Evolutionary conservation across 2,888 invertebrate species (phyloP).

Genomic region (Charanyca ferruginea): DNA sequence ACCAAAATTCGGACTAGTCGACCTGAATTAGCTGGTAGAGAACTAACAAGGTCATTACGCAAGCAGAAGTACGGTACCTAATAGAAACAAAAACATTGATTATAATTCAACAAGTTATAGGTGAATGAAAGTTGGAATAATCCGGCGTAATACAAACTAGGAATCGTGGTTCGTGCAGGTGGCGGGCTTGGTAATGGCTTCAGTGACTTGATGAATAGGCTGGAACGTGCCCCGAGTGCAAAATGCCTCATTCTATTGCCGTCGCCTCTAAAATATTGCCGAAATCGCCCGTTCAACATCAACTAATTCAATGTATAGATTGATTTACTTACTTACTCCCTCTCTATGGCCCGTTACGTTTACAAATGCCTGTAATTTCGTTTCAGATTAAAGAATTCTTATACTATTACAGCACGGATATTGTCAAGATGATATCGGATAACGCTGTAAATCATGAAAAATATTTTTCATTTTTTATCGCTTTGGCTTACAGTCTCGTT

Average conservation of each 20-base stretch:
- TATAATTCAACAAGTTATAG: slow-evolving; percentile 76
- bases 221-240: slow-evolving; percentile 84
- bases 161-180: slow-evolving; percentile 85
- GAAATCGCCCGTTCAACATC: slow-evolving; percentile 86
- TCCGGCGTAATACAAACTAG: slow-evolving; percentile 84
- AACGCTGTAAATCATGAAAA: slow-evolving; percentile 67
- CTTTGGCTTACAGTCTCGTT: slow-evolving; percentile 58
- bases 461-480: slow-evolving; percentile 49
- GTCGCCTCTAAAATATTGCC: slow-evolving; percentile 86
- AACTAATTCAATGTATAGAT: slow-evolving; percentile 88
- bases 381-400: slow-evolving; percentile 77
- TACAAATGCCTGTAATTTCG: slow-evolving; percentile 87
- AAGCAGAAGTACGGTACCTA: slow-evolving; percentile 21
- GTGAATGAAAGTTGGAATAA: slow-evolving; percentile 83
- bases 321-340: slow-evolving; percentile 81
- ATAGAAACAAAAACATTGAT: slow-evolving; percentile 60
- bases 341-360: slow-evolving; percentile 67
- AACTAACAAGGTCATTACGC: slow-evolving; percentile 19
- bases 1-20: slow-evolving; percentile 19
- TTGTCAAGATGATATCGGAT: slow-evolving; percentile 68
- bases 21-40: slow-evolving; percentile 17
- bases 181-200: slow-evolving; percentile 85
- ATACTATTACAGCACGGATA: slow-evolving; percentile 68
- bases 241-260: slow-evolving; percentile 84
- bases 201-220: slow-evolving; percentile 88